Evolutionary conservation across 2,113 vertebrate genomes (phyloP), one percentile per base, ranked within the genome.

Genomic region (Pseudonaja textilis): DNA sequence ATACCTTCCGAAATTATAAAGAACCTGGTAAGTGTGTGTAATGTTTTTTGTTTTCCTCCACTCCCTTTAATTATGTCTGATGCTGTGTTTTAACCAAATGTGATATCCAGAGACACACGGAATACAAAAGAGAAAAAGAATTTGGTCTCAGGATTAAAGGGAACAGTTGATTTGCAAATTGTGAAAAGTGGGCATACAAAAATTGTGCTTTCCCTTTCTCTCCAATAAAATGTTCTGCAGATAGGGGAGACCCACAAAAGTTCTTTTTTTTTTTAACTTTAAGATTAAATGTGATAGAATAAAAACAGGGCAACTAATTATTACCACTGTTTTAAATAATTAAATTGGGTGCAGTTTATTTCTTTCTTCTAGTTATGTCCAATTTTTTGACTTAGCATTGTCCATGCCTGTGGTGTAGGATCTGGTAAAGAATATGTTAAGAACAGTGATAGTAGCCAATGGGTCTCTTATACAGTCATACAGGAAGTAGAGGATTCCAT

Each of bases 1-100:
- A 97, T 93, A 97, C 98, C 61, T 98, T 98, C 96, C 96, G 96
- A 86, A 96, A 98, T 56, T 98, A 97, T 96, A 98, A 98, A 96
- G 97, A 97, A 59, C 98, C 98, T 88, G 98, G 98, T 98, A 95
- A 96, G 96, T 95, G 88, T 92, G 26, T 0, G 42, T 2, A 91
- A 69, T 5, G 23, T 1, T 3, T 1, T 34, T 59, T 23, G 81
- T 25, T 45, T 14, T 3, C 29, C 11, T 18, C 54, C 69, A 1
- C 74, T 47, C 85, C 52, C 57, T 85, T 69, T 16, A 26, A 92
- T 26, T 0, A 0, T 91, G 20, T 89, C 39, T 89, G 29, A 47
- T 45, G 47, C 50, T 59, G 54, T 92, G 85, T 22, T 50, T 85
- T 85, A n/a, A 57, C 39, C 3, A 89, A 81, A 11, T 18, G n/a